A percentile compares a stretch with the other conserved stretches of the same genome.
These are phyloP conservation scores for Melipona beecheii DNA, from an alignment of 2,888 invertebrate species.

Conservation along the genomic window DNA sequence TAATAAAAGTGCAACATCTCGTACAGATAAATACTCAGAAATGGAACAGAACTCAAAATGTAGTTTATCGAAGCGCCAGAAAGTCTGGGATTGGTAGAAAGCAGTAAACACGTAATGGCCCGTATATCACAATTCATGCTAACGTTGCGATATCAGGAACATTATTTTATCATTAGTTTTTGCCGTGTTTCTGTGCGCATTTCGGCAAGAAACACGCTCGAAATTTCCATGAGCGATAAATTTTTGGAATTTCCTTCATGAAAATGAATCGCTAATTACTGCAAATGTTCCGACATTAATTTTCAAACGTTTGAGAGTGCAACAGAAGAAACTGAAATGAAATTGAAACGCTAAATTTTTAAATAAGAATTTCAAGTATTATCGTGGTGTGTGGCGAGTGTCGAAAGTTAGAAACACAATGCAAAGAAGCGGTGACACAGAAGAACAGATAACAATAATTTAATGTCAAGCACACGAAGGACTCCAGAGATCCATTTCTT, in stretches of 20 bases:
- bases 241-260: background rate
- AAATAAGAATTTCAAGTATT: background rate
- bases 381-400: no score
- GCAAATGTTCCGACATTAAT: background rate
- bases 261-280: background rate
- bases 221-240: background rate
- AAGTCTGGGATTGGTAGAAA: constrained; percentile 60
- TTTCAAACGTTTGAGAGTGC: background rate
- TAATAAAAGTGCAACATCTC: constrained; percentile 36
- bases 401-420: background rate
- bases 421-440: constrained; percentile 2
- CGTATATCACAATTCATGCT: constrained; percentile 27
- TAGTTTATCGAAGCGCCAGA: constrained; percentile 58
- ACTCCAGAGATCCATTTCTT: constrained; percentile 27
- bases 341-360: background rate
- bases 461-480: constrained; percentile 11
- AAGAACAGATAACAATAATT: constrained; percentile 27
- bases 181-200: background rate
- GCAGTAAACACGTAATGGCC: constrained; percentile 52
- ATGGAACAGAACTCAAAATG: constrained; percentile 47
- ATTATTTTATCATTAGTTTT: constrained; percentile 45
- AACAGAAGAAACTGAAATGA: background rate
- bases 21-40: constrained; percentile 32
- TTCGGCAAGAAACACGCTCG: background rate
- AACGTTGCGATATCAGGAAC: constrained; percentile 15